These are phyloP conservation scores for Tadarida brasiliensis DNA, from an alignment of 2,797 vertebrate genomes.

Conservation along the genomic window DNA sequence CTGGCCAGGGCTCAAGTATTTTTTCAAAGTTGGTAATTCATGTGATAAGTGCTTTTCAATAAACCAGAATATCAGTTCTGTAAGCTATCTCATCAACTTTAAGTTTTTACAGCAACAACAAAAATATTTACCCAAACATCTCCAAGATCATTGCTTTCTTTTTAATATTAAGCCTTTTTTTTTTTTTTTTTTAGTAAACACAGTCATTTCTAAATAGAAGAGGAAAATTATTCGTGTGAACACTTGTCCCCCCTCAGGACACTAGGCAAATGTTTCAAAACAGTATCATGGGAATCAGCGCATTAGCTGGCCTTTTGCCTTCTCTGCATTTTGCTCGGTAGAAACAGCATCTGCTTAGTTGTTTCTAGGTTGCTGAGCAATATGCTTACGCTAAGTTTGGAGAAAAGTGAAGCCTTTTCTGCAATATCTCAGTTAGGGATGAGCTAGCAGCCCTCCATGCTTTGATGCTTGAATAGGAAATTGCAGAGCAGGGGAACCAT, in stretches of 20 bases:
- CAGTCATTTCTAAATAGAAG: background rate
- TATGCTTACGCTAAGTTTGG: background rate
- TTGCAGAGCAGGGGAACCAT: background rate
- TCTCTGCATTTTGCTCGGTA: background rate
- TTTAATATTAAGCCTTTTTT: background rate
- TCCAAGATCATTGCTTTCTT: background rate
- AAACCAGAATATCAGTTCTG: background rate
- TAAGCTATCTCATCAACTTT: background rate
- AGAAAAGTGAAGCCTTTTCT: background rate
- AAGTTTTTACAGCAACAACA: background rate
- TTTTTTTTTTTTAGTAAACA: background rate
- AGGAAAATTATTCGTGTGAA: background rate
- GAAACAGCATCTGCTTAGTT: background rate
- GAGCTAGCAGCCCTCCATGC: background rate
- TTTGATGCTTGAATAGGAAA: background rate
- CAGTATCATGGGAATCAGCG: background rate
- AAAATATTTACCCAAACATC: background rate
- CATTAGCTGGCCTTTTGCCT: background rate
- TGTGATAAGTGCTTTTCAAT: background rate
- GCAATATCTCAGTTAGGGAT: background rate
- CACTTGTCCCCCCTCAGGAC: background rate
- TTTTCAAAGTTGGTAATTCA: background rate
- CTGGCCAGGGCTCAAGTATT: background rate
- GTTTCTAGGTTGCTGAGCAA: conserved; percentile 17
- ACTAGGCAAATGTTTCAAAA: background rate